Conservation (phyloP, 2,888 invertebrate species). For the Petrophora chlorosata region DNA sequence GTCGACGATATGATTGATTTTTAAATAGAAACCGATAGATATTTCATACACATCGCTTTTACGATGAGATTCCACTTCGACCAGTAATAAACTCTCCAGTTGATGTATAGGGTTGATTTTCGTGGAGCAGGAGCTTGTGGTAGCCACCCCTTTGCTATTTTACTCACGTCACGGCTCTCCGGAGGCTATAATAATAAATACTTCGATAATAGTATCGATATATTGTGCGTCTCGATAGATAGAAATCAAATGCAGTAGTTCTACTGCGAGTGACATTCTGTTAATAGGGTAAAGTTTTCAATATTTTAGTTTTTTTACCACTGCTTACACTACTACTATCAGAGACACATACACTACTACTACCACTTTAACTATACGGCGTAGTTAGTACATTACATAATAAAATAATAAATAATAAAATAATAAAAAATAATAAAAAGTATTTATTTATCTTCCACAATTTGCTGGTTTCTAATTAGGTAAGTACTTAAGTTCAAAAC, state of each 20-base stretch:
- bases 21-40: slow-evolving; percentile 24
- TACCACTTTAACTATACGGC: no score
- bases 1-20: slow-evolving; percentile 23
- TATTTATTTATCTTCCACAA: no score
- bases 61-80: neutral
- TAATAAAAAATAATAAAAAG: no score
- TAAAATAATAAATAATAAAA: no score
- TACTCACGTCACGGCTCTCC: slow-evolving; percentile 33
- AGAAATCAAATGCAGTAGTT: slow-evolving; percentile 14
- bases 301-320: no score
- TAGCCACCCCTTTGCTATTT: slow-evolving; percentile 35
- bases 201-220: slow-evolving; percentile 37
- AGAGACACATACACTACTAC: no score
- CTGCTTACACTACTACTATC: no score
- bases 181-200: slow-evolving; percentile 39
- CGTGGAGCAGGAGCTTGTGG: slow-evolving; percentile 1
- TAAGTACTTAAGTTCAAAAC: no score
- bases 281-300: no score
- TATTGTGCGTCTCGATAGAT: slow-evolving; percentile 20
- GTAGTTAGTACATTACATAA: no score
- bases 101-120: slow-evolving; percentile 22
- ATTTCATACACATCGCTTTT: slow-evolving; percentile 17
- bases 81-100: slow-evolving; percentile 7
- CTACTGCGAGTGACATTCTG: no score
- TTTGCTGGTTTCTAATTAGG: no score